Conservation (phyloP, 2,797 vertebrate species). For the Xiphorhynchus erythropygius region DNA sequence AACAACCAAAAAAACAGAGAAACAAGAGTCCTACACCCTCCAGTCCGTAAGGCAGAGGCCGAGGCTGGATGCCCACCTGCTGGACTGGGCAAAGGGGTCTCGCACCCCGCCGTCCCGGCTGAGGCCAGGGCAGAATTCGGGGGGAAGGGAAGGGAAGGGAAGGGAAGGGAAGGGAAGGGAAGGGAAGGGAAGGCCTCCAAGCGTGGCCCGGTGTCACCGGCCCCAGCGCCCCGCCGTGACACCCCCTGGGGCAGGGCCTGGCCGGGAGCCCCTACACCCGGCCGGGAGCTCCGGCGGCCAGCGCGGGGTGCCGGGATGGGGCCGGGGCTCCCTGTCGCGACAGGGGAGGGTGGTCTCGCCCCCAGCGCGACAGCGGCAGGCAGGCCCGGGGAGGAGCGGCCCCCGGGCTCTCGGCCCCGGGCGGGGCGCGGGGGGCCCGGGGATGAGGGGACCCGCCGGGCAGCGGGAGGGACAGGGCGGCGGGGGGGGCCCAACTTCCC, state of each 20-base stretch:
- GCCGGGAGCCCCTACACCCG: background rate
- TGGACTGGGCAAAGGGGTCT: background rate
- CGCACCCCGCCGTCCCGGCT: rapidly evolving
- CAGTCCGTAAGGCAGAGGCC: background rate
- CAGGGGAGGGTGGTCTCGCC: background rate
- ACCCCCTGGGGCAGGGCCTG: background rate
- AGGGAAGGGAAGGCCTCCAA: background rate
- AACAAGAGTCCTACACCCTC: background rate
- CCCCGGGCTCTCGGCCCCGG: background rate
- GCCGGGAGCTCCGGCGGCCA: background rate
- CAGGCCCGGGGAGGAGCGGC: background rate
- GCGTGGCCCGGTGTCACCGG: background rate
- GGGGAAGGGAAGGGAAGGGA: background rate
- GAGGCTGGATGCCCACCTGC: background rate
- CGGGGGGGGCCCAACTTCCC: background rate
- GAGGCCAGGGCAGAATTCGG: background rate
- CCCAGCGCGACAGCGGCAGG: background rate
- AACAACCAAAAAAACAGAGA: background rate
- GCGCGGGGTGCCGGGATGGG: background rate
- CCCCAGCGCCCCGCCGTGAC: background rate
- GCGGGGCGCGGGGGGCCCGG: background rate
- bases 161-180: background rate
- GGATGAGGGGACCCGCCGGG: background rate
- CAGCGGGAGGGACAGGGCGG: too few relatives aligned
- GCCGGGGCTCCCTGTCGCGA: background rate